Percentiles rank a stretch among this genome's conserved stretches.
Conservation (phyloP, 2,888 invertebrate genomes). For the Cantharis nigra region DNA sequence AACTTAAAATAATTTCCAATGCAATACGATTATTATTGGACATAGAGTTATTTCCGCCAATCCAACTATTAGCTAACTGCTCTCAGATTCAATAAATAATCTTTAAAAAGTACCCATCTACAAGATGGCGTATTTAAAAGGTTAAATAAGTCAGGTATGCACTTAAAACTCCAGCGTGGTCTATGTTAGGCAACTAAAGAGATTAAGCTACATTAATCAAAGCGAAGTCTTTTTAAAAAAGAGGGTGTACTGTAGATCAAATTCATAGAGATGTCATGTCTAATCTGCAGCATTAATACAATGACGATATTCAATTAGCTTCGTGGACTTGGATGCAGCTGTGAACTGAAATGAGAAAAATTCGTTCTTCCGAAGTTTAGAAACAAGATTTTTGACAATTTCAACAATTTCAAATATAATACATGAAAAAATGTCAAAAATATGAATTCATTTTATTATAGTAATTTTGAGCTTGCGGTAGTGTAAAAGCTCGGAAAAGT, state of each 20-base stretch:
- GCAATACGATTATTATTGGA: too few relatives aligned
- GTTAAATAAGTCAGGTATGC: neutral
- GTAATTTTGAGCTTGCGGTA: neutral
- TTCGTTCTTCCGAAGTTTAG: neutral
- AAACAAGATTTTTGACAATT: neutral
- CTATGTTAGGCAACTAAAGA: neutral
- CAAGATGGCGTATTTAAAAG: neutral
- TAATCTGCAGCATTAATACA: neutral
- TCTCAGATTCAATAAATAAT: too few relatives aligned
- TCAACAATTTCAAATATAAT: neutral
- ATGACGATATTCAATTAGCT: neutral
- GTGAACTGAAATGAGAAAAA: neutral
- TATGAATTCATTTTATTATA: neutral
- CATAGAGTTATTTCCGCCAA: too few relatives aligned
- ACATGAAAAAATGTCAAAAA: neutral
- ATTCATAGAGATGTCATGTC: neutral
- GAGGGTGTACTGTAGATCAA: neutral
- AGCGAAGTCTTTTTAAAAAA: neutral
- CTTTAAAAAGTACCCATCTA: too few relatives aligned
- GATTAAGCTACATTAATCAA: neutral
- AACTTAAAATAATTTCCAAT: neutral
- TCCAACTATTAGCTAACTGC: too few relatives aligned
- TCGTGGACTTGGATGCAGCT: neutral
- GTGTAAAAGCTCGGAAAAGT: conserved; percentile 9
- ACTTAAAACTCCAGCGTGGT: neutral